A percentile compares a stretch with the other conserved stretches of the same genome.
Conservation (phyloP, 2,113 vertebrate species). For the Muntiacus muntjak region DNA sequence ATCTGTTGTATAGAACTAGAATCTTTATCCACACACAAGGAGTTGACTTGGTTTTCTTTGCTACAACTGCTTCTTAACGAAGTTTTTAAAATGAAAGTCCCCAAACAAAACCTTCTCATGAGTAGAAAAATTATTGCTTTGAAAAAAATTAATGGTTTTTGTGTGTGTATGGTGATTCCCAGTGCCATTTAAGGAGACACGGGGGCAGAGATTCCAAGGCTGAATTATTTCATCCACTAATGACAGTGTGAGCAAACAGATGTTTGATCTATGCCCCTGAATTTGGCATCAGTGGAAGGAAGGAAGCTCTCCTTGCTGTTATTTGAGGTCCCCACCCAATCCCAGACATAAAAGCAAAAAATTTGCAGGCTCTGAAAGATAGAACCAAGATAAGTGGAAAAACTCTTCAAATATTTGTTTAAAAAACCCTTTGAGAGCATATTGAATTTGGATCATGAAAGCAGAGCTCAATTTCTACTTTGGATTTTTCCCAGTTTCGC, state of each 20-base stretch:
- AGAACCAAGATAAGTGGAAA: constrained; percentile 2
- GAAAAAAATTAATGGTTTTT: not conserved
- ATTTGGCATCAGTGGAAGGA: not conserved
- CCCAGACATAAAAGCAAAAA: constrained; percentile 27
- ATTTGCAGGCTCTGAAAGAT: not conserved
- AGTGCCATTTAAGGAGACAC: not conserved
- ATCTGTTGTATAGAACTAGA: not conserved
- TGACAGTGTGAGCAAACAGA: not conserved
- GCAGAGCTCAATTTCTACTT: constrained; percentile 47
- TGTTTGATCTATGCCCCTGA: not conserved
- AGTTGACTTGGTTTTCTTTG: not conserved
- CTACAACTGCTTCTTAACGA: not conserved
- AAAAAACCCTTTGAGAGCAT: constrained; percentile 34
- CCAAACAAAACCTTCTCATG: not conserved
- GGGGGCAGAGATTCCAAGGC: not conserved
- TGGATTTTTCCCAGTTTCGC: constrained; percentile 53
- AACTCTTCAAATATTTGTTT: constrained; percentile 43
- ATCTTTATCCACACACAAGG: not conserved
- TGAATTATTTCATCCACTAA: not conserved
- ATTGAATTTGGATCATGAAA: constrained; percentile 37
- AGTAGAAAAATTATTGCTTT: not conserved
- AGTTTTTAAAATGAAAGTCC: not conserved
- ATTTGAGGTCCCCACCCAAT: not conserved
- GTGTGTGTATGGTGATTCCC: not conserved
- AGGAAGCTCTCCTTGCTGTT: not conserved